Evolutionary conservation across 1,140 invertebrate genomes (phyloP).

Genomic region (Eriosoma lanigerum): DNA sequence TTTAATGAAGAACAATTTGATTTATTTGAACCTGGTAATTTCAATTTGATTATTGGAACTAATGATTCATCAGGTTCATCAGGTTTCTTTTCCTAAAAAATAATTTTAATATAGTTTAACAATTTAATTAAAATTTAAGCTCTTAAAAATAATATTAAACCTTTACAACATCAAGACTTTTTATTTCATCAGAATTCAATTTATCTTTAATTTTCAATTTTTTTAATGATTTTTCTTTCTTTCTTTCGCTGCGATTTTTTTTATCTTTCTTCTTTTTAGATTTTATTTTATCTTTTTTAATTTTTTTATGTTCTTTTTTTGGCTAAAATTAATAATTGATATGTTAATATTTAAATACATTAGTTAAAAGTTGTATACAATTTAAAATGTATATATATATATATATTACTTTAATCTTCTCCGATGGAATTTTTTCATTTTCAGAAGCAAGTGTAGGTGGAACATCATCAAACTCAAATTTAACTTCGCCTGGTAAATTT

Average conservation of each 20-base stretch:
- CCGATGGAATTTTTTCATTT: not conserved
- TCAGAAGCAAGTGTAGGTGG: not conserved
- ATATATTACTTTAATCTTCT: conserved; percentile 16
- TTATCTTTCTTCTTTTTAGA: conserved; percentile 70
- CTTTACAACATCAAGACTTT: not conserved
- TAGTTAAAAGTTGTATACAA: not conserved
- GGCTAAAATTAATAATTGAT: conserved; percentile 55
- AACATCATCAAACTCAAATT: not conserved
- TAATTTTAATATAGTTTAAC: not conserved
- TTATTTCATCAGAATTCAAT: not conserved
- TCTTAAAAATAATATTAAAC: not conserved
- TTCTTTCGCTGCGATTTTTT: conserved; percentile 66
- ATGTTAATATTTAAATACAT: not conserved
- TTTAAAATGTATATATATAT: no score
- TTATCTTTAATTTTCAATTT: conserved; percentile 12
- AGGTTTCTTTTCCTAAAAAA: conserved; percentile 2
- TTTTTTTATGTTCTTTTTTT: conserved; percentile 66
- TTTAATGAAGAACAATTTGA: not conserved
- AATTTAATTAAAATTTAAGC: not conserved
- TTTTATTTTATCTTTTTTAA: conserved; percentile 71
- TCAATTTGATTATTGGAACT: conserved; percentile 79
- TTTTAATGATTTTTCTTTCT: conserved; percentile 52
- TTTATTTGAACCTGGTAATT: conserved; percentile 64
- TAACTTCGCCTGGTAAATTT: conserved; percentile 17
- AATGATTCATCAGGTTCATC: conserved; percentile 5